Conservation (phyloP, 2,888 invertebrate species). For the Tubulanus polymorphus region DNA sequence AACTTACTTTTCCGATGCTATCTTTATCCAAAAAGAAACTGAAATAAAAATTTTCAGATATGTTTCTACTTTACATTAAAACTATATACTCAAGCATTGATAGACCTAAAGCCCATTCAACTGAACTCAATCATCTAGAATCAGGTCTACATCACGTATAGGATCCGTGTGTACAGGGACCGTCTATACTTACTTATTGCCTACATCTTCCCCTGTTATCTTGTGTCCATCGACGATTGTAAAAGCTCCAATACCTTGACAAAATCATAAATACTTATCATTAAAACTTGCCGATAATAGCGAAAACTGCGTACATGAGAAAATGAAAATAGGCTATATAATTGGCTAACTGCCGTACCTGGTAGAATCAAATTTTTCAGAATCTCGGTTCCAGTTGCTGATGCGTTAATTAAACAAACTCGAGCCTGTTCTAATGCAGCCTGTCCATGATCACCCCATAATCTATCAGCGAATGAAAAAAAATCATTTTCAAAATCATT, state of each 20-base stretch:
- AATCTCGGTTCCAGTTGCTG: slow-evolving; percentile 88
- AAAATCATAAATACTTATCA: slow-evolving; percentile 5
- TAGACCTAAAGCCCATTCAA: too few relatives aligned
- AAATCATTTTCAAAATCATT: not conserved
- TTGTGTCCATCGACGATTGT: slow-evolving; percentile 88
- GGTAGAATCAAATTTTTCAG: slow-evolving; percentile 92
- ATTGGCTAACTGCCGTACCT: slow-evolving; percentile 57
- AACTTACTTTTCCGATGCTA: slow-evolving; percentile 65
- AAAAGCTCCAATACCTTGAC: slow-evolving; percentile 55
- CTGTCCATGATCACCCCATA: slow-evolving; percentile 99
- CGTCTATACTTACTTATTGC: slow-evolving; percentile 77
- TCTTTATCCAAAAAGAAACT: slow-evolving; percentile 87
- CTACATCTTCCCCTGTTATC: slow-evolving; percentile 86
- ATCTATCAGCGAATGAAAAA: slow-evolving; percentile 25
- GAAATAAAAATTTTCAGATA: slow-evolving; percentile 32
- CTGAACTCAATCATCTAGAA: too few relatives aligned
- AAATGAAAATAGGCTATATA: not conserved
- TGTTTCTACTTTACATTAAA: too few relatives aligned
- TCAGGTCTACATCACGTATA: too few relatives aligned
- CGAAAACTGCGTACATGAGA: not conserved
- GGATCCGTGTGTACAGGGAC: too few relatives aligned
- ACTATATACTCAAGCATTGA: too few relatives aligned
- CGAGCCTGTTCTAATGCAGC: slow-evolving; percentile 79
- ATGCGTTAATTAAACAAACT: slow-evolving; percentile 90
- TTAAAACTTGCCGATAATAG: not conserved